These are phyloP conservation scores for Clupea harengus DNA, from an alignment of 2,113 vertebrate species.

Conservation along the genomic window DNA sequence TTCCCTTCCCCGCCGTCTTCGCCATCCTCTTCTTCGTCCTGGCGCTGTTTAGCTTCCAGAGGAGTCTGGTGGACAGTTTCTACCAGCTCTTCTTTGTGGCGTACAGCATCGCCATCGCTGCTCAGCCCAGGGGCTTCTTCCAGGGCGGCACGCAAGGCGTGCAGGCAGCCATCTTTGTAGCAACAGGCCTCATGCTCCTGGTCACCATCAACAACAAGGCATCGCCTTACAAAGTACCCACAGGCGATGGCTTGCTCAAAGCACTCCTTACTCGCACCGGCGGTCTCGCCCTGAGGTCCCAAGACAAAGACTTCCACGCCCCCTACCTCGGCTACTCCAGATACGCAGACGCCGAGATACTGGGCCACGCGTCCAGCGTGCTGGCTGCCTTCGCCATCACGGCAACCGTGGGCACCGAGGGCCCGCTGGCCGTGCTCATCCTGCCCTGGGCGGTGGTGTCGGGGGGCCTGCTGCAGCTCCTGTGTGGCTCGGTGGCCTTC, in stretches of 20 bases:
- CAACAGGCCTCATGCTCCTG: constrained; percentile 69
- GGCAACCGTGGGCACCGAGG: constrained; percentile 53
- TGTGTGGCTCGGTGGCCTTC: constrained; percentile 77
- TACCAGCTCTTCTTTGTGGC: constrained; percentile 76
- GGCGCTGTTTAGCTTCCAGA: constrained; percentile 73
- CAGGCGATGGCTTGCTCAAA: constrained; percentile 62
- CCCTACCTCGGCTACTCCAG: constrained; percentile 83
- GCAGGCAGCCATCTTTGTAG: constrained; percentile 75
- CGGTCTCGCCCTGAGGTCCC: constrained; percentile 64
- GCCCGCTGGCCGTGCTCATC: constrained; percentile 69
- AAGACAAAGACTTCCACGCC: constrained; percentile 64
- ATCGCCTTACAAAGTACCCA: constrained; percentile 60
- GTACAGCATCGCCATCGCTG: constrained; percentile 77
- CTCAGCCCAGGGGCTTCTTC: constrained; percentile 71
- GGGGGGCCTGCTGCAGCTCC: constrained; percentile 76
- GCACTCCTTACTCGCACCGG: constrained; percentile 58
- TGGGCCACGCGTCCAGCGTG: constrained; percentile 77
- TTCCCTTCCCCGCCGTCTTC: constrained; percentile 74
- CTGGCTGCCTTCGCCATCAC: constrained; percentile 80
- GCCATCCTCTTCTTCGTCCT: constrained; percentile 76
- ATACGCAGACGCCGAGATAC: constrained; percentile 79
- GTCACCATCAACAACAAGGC: constrained; percentile 69
- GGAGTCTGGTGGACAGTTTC: constrained; percentile 70
- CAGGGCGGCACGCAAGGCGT: constrained; percentile 77
- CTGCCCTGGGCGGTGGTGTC: constrained; percentile 83